Percentiles rank a stretch among this genome's conserved stretches.
Evolutionary conservation across 2,113 vertebrate genomes (phyloP).

Genomic region (Hyla sarda): DNA sequence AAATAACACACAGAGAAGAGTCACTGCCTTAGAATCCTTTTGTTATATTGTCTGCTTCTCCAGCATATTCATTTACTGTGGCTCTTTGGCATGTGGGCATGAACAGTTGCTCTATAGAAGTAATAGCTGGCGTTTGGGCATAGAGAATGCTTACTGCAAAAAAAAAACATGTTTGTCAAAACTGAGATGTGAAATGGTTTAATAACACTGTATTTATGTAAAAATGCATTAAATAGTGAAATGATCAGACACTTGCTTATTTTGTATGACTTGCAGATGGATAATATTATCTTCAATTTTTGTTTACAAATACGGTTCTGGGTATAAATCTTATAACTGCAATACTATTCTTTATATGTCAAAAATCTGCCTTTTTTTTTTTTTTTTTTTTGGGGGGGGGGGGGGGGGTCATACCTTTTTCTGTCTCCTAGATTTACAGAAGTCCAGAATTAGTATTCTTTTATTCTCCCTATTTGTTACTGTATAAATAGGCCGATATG

Average conservation of each 20-base stretch:
- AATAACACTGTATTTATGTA: not conserved
- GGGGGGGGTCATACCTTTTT: too few species aligned
- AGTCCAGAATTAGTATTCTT: too few species aligned
- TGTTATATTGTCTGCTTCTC: not conserved
- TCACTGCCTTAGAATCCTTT: not conserved
- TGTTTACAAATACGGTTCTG: too few species aligned
- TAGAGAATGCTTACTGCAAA: not conserved
- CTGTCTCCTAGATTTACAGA: too few species aligned
- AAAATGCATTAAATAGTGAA: not conserved
- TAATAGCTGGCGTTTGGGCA: not conserved
- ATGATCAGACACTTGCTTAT: not conserved
- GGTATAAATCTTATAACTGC: too few species aligned
- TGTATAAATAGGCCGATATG: too few species aligned
- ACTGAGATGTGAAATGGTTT: conserved; percentile 4
- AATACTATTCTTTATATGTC: too few species aligned
- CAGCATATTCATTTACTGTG: not conserved
- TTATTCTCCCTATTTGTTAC: too few species aligned
- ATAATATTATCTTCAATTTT: too few species aligned
- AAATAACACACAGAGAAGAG: not conserved
- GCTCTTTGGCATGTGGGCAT: not conserved
- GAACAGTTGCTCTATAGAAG: not conserved
- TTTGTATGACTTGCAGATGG: not conserved
- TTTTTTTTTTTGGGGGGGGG: too few species aligned
- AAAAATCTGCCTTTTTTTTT: too few species aligned
- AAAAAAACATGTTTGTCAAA: conserved; percentile 10